These are phyloP conservation scores for Hydrolagus colliei DNA, from an alignment of 2,797 vertebrate genomes.

Conservation along the genomic window DNA sequence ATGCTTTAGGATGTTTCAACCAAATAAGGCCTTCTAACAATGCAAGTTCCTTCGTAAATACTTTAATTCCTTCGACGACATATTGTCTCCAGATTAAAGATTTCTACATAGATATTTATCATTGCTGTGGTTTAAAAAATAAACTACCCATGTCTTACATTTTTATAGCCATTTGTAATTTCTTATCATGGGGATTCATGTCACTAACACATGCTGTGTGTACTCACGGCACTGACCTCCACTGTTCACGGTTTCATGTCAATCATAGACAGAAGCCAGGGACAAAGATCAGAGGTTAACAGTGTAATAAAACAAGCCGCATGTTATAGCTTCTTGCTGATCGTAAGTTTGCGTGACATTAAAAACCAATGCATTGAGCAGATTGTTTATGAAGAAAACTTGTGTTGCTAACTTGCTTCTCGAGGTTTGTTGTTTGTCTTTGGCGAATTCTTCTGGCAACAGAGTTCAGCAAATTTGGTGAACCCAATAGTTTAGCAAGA, in stretches of 20 bases:
- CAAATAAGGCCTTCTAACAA: no score
- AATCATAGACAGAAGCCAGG: background rate
- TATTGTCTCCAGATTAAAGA: no score
- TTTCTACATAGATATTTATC: no score
- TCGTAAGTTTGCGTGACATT: background rate
- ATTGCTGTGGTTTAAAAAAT: background rate
- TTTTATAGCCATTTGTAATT: background rate
- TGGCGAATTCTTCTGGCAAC: background rate
- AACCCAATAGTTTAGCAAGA: no score
- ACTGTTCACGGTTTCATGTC: background rate
- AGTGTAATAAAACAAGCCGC: background rate
- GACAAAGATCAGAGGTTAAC: slow-evolving; percentile 1
- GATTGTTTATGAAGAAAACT: background rate
- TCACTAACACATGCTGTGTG: background rate
- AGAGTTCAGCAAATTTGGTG: background rate
- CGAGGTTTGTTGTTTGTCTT: background rate
- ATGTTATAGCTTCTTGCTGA: background rate
- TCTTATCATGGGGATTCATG: background rate
- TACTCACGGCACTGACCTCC: background rate
- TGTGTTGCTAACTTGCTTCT: background rate
- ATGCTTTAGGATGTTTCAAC: no score
- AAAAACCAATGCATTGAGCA: background rate
- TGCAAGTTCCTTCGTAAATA: no score
- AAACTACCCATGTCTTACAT: background rate
- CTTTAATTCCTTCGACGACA: no score